Base-by-base conservation (phyloP, 2,888 invertebrate species). In the Strigamia crassipes region DNA sequence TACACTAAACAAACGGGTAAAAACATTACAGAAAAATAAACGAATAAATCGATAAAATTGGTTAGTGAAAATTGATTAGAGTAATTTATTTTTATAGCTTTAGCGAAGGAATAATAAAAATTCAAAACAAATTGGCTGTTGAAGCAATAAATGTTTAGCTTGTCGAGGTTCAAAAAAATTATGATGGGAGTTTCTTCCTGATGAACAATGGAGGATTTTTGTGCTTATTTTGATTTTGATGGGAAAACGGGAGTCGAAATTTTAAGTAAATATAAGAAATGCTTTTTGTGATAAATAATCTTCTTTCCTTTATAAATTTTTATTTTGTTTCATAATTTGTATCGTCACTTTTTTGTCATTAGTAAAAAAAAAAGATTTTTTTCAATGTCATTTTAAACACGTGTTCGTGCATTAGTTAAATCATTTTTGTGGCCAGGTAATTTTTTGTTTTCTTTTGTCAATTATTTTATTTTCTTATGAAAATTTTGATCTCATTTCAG, bases 101-200 rank as follows among this genome's bases (percentile, higher is more conserved):
- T 51, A 51, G 51, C 10, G n/a, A 51, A 51, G 5, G 21, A 61
- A 61, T 61, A 6, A 6, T 8, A 41, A 42, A 42, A 42, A 13
- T 42, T 42, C 4, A 42, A 42, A 42, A 42, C 42, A 42, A 61
- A 61, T 15, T 61, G 61, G 61, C 61, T 61, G 61, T 23, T 61
- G 61, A 61, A 23, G 61, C 23, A 61, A 61, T 61, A 61, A 61
- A 61, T 61, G 61, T 61, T 61, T 61, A 61, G 61, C 61, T 61
- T 61, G 61, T 61, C 61, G 61, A 61, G 61, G 61, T 61, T 61
- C 61, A 61, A 61, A 61, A 51, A 61, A 61, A 61, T 61, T 61
- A 61, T 61, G 61, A 61, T 23, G 61, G 61, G 61, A 61, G 61
- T 61, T 61, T 61, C 61, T 61, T 61, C 61, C 61, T 61, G 61